Evolutionary conservation across 2,888 invertebrate species (phyloP), one percentile per base, ranked within the genome.

Genomic region (Lucinisca nassula): DNA sequence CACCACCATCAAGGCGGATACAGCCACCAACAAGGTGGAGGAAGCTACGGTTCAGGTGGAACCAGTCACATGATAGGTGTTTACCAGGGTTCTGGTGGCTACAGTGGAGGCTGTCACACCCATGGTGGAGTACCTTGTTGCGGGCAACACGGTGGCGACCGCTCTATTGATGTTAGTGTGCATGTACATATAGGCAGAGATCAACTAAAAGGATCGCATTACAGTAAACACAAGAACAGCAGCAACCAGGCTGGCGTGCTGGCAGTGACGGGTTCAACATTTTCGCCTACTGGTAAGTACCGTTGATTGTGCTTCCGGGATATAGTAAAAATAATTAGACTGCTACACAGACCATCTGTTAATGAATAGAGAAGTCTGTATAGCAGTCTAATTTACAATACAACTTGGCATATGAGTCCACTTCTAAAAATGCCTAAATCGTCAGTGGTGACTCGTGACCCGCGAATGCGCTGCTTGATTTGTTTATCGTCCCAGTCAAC

Each of bases 161-260:
- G 67, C 17, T 88, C 89, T 27, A 72, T 90, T 35, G 91, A 92
- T 58, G 84, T 92, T 38, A 90, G 91, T 75, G 85, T 92, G 0
- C 90, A 90, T 24, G 82, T 92, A 6, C 92, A 92, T 61, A 89
- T 92, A 17, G 87, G 89, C 14, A 78, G 78, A 35, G 49, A 72
- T 24, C 79, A 84, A 35, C 38, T 72, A 0, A 49, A 58, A 35
- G 61, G 75, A 0, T 49, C 81, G 6, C 76, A 70, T 3, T 80
- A 58, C 0, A 51, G 61, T 0, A 85, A 58, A 24, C 77, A 77
- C 32, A 32, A 27, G 21, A 27, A 32, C 79, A 32, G 40, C 84
- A 24, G 70, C 49, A 45, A 79, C 70, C 45, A 17, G 30, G 14
- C 40, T 32, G 17, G 12, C 38, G 58, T 55, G 45, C 40, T 32